phyloP scores from a whole-genome alignment of 1,140 invertebrate genomes.

The Archegozetes longisetosus region DNA sequence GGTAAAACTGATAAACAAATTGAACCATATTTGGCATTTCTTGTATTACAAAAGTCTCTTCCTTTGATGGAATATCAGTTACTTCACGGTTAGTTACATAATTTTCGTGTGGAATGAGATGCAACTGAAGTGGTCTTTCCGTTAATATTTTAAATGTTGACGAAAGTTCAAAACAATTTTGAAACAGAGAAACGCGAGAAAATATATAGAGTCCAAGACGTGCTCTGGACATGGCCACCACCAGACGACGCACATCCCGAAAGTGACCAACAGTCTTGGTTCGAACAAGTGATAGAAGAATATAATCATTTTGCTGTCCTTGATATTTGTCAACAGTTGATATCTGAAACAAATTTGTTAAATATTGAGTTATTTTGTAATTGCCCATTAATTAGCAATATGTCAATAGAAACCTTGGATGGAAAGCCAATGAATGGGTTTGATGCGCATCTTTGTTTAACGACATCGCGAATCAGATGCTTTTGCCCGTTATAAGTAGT shows the following conservation, averaged over 20 bases:
- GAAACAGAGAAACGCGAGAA: constrained; percentile 74
- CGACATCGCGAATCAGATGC: constrained; percentile 87
- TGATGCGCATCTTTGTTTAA: constrained; percentile 77
- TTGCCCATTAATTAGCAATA: background rate
- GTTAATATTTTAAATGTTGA: constrained; percentile 73
- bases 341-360: constrained; percentile 30
- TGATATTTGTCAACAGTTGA: constrained; percentile 97
- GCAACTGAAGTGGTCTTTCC: constrained; percentile 52
- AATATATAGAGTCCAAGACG: constrained; percentile 94
- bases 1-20: constrained; percentile 79
- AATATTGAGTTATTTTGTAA: background rate
- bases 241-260: constrained; percentile 81
- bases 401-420: constrained; percentile 50
- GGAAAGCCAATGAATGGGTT: constrained; percentile 94
- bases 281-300: constrained; percentile 84
- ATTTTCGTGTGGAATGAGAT: constrained; percentile 55
- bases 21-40: constrained; percentile 86
- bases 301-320: constrained; percentile 98
- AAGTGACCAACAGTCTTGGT: constrained; percentile 93
- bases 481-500: constrained; percentile 99
- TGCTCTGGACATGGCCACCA: constrained; percentile 95
- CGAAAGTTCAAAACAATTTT: constrained; percentile 89
- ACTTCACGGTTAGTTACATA: constrained; percentile 43
- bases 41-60: constrained; percentile 13
- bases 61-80: background rate